Conservation (phyloP, 1,140 invertebrate genomes). For the Heliconius hewitsoni region DNA sequence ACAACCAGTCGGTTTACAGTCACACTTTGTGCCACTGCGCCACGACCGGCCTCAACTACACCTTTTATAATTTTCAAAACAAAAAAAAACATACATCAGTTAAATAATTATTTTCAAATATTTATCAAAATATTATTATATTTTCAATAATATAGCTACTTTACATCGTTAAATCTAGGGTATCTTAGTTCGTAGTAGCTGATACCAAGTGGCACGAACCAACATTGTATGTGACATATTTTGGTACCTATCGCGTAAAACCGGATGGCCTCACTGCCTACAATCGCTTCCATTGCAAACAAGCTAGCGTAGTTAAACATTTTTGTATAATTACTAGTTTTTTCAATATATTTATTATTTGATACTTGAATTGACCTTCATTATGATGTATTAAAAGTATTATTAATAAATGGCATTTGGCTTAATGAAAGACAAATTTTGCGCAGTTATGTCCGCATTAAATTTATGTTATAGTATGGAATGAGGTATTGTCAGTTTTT, state of each 20-base stretch:
- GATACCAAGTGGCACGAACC: conserved; percentile 42
- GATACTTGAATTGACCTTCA: background rate
- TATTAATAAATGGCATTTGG: background rate
- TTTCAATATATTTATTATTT: background rate
- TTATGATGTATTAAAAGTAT: background rate
- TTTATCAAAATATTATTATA: background rate
- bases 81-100: too few relatives aligned
- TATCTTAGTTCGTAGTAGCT: background rate
- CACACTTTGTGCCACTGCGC: too few relatives aligned
- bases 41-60: too few relatives aligned
- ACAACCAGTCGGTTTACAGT: too few relatives aligned
- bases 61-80: too few relatives aligned
- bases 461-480: background rate
- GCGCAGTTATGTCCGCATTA: background rate
- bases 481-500: too few relatives aligned
- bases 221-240: conserved; percentile 58
- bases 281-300: conserved; percentile 31
- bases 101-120: too few relatives aligned
- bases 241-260: conserved; percentile 50
- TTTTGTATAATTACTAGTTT: conserved; percentile 20
- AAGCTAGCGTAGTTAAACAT: background rate
- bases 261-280: conserved; percentile 45
- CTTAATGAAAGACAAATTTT: background rate
- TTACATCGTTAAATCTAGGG: background rate
- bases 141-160: too few relatives aligned